Evolutionary conservation across 1,140 invertebrate genomes (phyloP), one percentile per base, ranked within the genome.

Genomic region (Bombus impatiens): DNA sequence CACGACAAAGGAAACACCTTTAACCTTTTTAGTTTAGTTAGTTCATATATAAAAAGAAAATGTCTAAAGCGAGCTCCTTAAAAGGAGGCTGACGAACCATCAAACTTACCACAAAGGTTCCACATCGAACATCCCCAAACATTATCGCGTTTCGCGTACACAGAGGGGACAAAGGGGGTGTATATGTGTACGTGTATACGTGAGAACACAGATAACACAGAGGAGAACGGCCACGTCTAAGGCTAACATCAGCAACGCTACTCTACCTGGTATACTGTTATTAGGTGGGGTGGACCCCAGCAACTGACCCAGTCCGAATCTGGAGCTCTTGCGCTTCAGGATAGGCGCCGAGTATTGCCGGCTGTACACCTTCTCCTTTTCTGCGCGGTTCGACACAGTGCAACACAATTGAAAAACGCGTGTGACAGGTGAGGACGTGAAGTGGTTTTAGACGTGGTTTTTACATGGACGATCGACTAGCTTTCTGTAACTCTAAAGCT

Each of bases 301-400:
- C 95, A 98, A 97, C 96, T 98, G 97, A 96, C 98, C 98, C 94
- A 98, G 96, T 93, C 98, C 98, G 95, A 99, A 98, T 92, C 98
- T 97, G 82, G 98, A 98, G 91, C 97, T 98, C 96, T 98, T 98
- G 95, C 98, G 96, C 95, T 98, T 98, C 90, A 98, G 95, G 92
- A 98, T 97, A 40, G 98, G 98, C 62, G 98, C 98, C 70, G 98
- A 98, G 93, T 98, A 98, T 95, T 98, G 98, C 32, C 98, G 97
- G 93, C 96, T 98, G 95, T 98, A 98, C 90, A 98, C 96, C 95
- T 98, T 98, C 96, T 99, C 98, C 96, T 98, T 98, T 90, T 98
- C 97, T 96, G 96, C 92, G 87, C 78, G 86, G 42, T 87, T 68
- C 87, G 88, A 87, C 80, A 74, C 72, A 82, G 62, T 75, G 72